A percentile compares a stretch with the other conserved stretches of the same genome.
phyloP scores from a whole-genome alignment of 2,113 vertebrate genomes.

The Mus spicilegus region DNA sequence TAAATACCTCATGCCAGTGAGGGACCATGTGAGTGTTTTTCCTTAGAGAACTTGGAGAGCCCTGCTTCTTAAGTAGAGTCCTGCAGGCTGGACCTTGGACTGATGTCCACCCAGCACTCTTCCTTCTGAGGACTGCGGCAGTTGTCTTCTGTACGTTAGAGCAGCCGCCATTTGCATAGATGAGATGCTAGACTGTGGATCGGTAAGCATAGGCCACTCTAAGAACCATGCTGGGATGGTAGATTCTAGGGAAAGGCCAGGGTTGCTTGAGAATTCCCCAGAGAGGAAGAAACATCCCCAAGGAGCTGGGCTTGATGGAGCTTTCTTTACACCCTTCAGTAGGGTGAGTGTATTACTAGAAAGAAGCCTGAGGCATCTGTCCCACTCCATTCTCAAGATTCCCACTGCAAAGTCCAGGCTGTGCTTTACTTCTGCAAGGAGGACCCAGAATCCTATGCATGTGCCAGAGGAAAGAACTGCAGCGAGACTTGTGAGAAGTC shows the following conservation, averaged over 20 bases:
- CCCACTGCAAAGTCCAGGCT: not conserved
- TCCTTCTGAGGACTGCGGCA: not conserved
- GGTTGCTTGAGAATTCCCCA: not conserved
- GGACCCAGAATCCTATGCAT: accelerated
- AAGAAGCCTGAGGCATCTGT: not conserved
- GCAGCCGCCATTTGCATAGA: not conserved
- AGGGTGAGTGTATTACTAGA: not conserved
- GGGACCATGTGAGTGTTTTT: not conserved
- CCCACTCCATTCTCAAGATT: not conserved
- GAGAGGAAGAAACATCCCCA: not conserved
- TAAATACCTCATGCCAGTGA: not conserved
- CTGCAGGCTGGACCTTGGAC: not conserved
- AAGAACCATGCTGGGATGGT: not conserved
- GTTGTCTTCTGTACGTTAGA: not conserved
- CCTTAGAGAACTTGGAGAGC: not conserved
- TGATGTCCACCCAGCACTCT: not conserved
- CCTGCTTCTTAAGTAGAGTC: not conserved
- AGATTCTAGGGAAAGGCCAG: not conserved
- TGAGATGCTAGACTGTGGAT: accelerated
- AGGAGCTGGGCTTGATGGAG: not conserved
- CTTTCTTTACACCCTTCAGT: not conserved
- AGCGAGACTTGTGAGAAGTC: not conserved
- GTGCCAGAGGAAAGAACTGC: not conserved
- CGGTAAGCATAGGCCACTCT: not conserved
- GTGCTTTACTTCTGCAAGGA: not conserved